phyloP scores from a whole-genome alignment of 2,113 vertebrate genomes.

The Nansenia antarctica region DNA sequence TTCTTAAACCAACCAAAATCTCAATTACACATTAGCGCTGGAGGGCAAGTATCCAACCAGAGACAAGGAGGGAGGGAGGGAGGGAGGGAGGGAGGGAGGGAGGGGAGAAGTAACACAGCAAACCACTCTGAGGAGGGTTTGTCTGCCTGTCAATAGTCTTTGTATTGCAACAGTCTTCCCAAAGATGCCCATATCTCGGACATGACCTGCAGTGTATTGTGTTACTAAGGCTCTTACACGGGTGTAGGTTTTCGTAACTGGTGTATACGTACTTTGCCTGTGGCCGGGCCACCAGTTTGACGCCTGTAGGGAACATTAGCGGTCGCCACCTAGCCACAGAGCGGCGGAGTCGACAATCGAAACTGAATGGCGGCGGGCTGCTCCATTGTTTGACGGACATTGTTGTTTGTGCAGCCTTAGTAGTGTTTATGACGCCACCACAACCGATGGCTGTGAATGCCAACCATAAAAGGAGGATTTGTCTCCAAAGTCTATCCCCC shows the following conservation, averaged over 20 bases:
- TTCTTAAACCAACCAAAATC: constrained; percentile 47
- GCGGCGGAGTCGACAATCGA: constrained; percentile 48
- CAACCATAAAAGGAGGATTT: constrained; percentile 68
- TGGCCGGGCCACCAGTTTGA: constrained; percentile 52
- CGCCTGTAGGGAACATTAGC: constrained; percentile 50
- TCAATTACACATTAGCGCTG: constrained; percentile 58
- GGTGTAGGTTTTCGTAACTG: background rate
- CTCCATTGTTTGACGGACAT: constrained; percentile 62
- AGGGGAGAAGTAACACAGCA: constrained; percentile 4
- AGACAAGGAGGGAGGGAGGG: constrained; percentile 2
- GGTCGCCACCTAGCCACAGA: constrained; percentile 43
- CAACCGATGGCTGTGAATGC: constrained; percentile 51
- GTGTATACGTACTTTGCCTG: constrained; percentile 46
- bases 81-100: background rate
- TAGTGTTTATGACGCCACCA: constrained; percentile 35
- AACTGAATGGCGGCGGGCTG: constrained; percentile 64
- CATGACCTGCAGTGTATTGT: constrained; percentile 20
- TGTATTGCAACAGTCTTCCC: background rate
- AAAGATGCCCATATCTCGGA: background rate
- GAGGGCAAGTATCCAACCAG: constrained; percentile 32
- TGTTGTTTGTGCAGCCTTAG: constrained; percentile 64
- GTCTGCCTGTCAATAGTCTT: background rate
- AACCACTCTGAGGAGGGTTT: background rate
- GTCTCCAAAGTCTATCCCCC: constrained; percentile 56
- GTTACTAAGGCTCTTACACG: constrained; percentile 16